A percentile compares a stretch with the other conserved stretches of the same genome.
Conservation (phyloP, 2,113 vertebrate genomes). For the Crotalus tigris region DNA sequence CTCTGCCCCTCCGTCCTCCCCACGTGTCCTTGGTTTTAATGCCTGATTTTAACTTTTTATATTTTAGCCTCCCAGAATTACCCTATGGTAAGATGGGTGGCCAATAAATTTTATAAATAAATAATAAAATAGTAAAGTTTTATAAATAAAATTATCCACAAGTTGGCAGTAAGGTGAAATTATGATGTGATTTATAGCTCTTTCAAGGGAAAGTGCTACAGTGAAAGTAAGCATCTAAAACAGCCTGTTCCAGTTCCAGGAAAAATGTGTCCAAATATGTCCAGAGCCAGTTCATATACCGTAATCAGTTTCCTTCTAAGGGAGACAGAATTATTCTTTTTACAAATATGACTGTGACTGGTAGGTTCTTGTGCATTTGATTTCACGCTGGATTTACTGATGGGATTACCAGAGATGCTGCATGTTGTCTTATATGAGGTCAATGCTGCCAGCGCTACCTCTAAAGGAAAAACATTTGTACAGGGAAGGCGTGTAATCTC, state of each 20-base stretch:
- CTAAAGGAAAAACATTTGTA: neutral
- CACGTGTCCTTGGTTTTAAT: neutral
- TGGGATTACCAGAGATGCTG: neutral
- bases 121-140: neutral
- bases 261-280: neutral
- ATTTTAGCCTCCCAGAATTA: neutral
- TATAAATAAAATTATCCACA: neutral
- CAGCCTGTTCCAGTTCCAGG: neutral
- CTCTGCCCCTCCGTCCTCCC: neutral
- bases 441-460: neutral
- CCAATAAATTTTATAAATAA: neutral
- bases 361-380: neutral
- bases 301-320: neutral
- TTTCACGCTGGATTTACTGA: neutral
- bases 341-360: neutral
- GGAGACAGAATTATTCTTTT: neutral
- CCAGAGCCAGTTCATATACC: neutral
- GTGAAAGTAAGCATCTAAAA: neutral
- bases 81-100: neutral
- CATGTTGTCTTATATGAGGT: neutral
- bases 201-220: neutral
- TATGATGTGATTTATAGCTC: neutral
- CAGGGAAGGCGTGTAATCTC: neutral
- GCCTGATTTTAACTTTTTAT: neutral
- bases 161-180: neutral